Evolutionary conservation across 2,888 invertebrate genomes (phyloP).

Genomic region (Drosophila koepferae): DNA sequence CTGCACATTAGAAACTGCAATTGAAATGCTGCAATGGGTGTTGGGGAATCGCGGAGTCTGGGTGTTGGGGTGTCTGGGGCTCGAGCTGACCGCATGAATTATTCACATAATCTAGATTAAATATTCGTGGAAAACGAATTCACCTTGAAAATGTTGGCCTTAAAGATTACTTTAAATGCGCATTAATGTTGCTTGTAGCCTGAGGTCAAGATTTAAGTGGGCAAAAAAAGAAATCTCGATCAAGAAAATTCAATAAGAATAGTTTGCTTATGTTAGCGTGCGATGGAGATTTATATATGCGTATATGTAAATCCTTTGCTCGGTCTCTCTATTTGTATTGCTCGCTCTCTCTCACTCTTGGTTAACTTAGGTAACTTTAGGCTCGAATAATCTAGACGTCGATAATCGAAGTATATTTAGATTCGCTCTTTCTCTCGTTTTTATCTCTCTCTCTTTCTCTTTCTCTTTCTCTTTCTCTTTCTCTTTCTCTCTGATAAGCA

Average conservation of each 20-base stretch:
- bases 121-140: slow-evolving; percentile 27
- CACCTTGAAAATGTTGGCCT: slow-evolving; percentile 2
- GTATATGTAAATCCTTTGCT: background rate
- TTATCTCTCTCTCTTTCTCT: no score
- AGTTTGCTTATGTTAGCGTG: background rate
- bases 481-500: no score
- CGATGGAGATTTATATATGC: background rate
- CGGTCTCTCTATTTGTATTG: background rate
- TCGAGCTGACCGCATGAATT: slow-evolving; percentile 56
- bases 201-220: background rate
- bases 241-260: background rate
- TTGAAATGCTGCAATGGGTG: slow-evolving; percentile 46
- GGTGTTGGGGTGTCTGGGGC: slow-evolving; percentile 1
- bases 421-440: no score
- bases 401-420: no score
- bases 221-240: background rate
- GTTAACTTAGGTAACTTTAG: no score
- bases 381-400: no score
- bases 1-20: slow-evolving; percentile 48
- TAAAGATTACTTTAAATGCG: slow-evolving; percentile 16
- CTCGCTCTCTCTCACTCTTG: no score
- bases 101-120: slow-evolving; percentile 45
- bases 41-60: background rate
- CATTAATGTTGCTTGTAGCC: slow-evolving; percentile 2
- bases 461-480: background rate